Conservation (phyloP, 2,113 vertebrate genomes). For the Sinocyclocheilus grahami region DNA sequence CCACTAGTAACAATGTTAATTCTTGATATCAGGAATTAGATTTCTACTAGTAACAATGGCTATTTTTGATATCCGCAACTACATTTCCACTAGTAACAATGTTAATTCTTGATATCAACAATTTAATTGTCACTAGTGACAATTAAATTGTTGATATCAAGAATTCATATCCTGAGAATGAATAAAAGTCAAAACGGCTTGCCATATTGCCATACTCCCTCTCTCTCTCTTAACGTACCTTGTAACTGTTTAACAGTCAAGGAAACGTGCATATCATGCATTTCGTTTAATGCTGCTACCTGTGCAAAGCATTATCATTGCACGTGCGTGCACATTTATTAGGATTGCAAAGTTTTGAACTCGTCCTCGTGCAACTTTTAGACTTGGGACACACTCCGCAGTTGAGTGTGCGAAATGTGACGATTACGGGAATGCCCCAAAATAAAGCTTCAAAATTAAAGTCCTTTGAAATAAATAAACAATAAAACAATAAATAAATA, state of each 20-base stretch:
- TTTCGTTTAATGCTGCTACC: background rate
- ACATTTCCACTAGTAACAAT: too few relatives aligned
- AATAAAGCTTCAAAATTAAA: conserved; percentile 18
- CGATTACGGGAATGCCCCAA: background rate
- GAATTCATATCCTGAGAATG: too few relatives aligned
- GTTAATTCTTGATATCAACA: too few relatives aligned
- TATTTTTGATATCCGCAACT: too few relatives aligned
- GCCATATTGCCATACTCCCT: too few relatives aligned
- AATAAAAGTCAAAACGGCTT: too few relatives aligned
- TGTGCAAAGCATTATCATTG: background rate
- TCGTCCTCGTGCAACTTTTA: background rate
- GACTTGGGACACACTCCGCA: background rate
- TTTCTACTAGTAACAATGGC: too few relatives aligned
- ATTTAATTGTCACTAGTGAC: too few relatives aligned
- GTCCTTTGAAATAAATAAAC: background rate
- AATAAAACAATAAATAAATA: background rate
- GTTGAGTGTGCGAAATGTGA: background rate
- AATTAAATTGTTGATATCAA: too few relatives aligned
- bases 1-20: too few relatives aligned
- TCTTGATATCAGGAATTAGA: too few relatives aligned
- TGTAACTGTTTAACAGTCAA: conserved; percentile 23
- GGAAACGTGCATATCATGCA: background rate
- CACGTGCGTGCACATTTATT: background rate
- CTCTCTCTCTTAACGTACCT: background rate
- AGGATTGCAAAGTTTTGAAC: background rate